Conservation (phyloP, 2,797 vertebrate genomes). For the Danio choprae region DNA sequence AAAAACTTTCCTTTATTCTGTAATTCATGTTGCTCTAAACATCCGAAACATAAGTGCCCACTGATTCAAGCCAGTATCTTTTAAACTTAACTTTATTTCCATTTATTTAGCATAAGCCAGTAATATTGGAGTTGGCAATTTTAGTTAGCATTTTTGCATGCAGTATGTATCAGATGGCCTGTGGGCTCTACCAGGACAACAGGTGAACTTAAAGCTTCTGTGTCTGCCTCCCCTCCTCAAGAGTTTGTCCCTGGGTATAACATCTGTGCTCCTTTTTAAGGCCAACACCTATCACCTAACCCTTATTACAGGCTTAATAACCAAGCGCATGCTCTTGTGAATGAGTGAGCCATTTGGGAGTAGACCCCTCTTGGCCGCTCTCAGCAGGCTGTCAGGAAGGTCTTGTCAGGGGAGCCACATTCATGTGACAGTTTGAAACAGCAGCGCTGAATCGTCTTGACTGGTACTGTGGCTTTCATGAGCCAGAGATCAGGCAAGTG, state of each 20-base stretch:
- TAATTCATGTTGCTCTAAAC: not conserved
- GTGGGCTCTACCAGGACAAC: not conserved
- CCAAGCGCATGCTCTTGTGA: conserved; percentile 42
- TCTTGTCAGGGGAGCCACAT: conserved; percentile 57
- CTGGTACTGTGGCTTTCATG: conserved; percentile 46
- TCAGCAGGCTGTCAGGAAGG: conserved; percentile 56
- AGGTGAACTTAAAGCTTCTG: not conserved
- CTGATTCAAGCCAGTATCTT: not conserved
- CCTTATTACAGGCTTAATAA: conserved; percentile 44
- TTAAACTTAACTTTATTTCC: not conserved
- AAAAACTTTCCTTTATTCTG: not conserved
- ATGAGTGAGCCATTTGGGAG: conserved; percentile 55
- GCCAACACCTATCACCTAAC: conserved; percentile 38
- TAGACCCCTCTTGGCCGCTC: conserved; percentile 47
- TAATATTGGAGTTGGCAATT: not conserved
- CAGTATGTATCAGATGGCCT: not conserved
- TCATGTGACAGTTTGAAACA: conserved; percentile 57
- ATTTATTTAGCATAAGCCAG: not conserved
- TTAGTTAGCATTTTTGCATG: not conserved
- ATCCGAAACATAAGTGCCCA: not conserved
- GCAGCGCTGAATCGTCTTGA: conserved; percentile 56
- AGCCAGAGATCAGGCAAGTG: conserved; percentile 46
- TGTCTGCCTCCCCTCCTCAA: conserved; percentile 15
- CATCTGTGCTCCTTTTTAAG: conserved; percentile 39
- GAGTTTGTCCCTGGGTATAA: conserved; percentile 37